A percentile compares a stretch with the other conserved stretches of the same genome.
These are phyloP conservation scores for Drosophila trichaetosa DNA, from an alignment of 2,888 invertebrate species.

Conservation along the genomic window DNA sequence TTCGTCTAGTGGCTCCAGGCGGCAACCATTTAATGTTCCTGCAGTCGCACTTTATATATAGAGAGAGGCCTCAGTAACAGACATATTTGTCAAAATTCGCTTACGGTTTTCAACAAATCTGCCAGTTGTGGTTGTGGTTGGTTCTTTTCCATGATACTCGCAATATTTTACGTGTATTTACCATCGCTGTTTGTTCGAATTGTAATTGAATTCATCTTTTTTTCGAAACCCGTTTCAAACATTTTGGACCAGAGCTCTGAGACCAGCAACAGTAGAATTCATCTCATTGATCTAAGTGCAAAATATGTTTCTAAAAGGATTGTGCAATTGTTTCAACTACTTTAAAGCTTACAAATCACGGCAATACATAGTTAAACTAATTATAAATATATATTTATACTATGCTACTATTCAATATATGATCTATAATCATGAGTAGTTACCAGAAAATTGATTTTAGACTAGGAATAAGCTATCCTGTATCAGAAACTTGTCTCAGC, in stretches of 20 bases:
- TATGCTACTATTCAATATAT: background rate
- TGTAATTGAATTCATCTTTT: slow-evolving; percentile 62
- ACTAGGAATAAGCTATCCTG: background rate
- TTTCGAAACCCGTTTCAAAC: slow-evolving; percentile 57
- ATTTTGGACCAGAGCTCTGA: slow-evolving; percentile 22
- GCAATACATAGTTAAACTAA: slow-evolving; percentile 45
- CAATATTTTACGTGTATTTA: slow-evolving; percentile 80
- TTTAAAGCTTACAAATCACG: slow-evolving; percentile 55
- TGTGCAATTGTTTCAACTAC: slow-evolving; percentile 44
- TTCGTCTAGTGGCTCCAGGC: slow-evolving; percentile 71
- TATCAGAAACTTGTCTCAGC: background rate
- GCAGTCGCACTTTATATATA: slow-evolving; percentile 62
- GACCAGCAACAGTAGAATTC: slow-evolving; percentile 64
- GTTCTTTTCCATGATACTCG: slow-evolving; percentile 47
- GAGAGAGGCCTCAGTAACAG: slow-evolving; percentile 71
- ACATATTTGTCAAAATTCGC: slow-evolving; percentile 62
- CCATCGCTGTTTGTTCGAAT: slow-evolving; percentile 71
- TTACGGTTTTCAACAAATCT: slow-evolving; percentile 51
- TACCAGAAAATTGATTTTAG: slow-evolving; percentile 3
- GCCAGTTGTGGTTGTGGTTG: slow-evolving; percentile 34
- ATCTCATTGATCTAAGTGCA: slow-evolving; percentile 26
- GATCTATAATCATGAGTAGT: slow-evolving; percentile 1
- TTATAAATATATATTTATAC: slow-evolving; percentile 15
- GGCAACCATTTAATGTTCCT: slow-evolving; percentile 58
- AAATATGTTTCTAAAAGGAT: slow-evolving; percentile 3